These are phyloP conservation scores for Addax nasomaculatus DNA, from an alignment of 2,113 vertebrate species.

Conservation along the genomic window DNA sequence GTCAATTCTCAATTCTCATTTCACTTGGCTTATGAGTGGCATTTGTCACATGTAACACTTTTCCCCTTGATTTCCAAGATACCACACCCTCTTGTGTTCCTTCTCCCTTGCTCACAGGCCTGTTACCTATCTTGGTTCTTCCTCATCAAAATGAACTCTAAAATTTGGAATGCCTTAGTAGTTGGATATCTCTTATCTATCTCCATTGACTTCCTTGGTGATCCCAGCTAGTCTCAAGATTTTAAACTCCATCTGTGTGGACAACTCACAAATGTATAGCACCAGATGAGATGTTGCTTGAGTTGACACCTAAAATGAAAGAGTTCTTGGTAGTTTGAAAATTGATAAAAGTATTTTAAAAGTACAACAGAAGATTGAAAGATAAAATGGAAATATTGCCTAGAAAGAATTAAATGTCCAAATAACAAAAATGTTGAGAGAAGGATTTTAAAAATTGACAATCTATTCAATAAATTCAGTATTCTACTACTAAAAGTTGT, in stretches of 20 bases:
- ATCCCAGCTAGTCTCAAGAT: background rate
- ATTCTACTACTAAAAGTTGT: background rate
- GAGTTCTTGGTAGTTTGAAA: background rate
- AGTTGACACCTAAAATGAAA: background rate
- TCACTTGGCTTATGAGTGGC: background rate
- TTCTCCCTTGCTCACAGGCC: background rate
- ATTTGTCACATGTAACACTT: background rate
- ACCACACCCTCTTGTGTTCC: background rate
- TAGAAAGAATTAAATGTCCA: background rate
- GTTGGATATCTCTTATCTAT: background rate
- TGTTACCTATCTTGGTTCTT: background rate
- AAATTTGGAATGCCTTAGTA: background rate
- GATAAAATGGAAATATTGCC: background rate
- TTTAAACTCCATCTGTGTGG: background rate
- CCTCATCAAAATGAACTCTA: background rate
- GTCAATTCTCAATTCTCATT: background rate
- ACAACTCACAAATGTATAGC: background rate
- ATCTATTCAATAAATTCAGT: background rate
- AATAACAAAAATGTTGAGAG: background rate
- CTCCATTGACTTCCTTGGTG: background rate
- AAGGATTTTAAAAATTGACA: background rate
- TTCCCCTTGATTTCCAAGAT: background rate
- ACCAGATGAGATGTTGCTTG: background rate
- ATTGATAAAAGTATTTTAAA: background rate
- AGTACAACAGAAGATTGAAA: background rate